A percentile compares a stretch with the other conserved stretches of the same genome.
phyloP scores from a whole-genome alignment of 1,140 invertebrate genomes.

The Colletes gigas region DNA sequence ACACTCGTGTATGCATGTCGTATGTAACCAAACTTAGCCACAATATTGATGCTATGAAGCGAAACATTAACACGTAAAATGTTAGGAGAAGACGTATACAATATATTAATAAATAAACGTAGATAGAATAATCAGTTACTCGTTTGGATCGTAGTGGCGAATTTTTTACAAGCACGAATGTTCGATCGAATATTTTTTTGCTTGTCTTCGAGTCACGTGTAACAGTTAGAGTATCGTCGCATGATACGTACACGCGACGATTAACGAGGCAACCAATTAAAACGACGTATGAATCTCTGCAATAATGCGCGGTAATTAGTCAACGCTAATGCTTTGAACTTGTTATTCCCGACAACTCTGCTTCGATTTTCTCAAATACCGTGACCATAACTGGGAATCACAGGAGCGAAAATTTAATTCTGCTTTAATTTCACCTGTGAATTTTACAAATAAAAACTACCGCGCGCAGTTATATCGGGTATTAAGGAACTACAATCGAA shows the following conservation, averaged over 20 bases:
- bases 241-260: background rate
- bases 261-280: background rate
- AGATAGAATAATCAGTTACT: background rate
- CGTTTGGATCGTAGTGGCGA: background rate
- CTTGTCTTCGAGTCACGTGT: no score
- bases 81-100: background rate
- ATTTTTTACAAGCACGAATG: no score
- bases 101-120: background rate
- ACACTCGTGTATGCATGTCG: no score
- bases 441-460: no score
- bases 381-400: no score
- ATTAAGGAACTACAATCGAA: no score
- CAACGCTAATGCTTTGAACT: no score
- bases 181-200: background rate
- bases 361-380: no score
- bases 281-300: background rate
- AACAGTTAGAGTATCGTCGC: background rate
- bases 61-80: background rate
- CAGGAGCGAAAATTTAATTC: no score
- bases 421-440: no score
- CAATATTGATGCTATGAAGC: background rate
- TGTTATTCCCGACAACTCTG: no score
- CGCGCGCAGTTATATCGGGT: no score
- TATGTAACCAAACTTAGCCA: background rate
- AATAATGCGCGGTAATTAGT: background rate